Evolutionary conservation across 2,113 vertebrate genomes (phyloP).

Genomic region (Egretta garzetta): DNA sequence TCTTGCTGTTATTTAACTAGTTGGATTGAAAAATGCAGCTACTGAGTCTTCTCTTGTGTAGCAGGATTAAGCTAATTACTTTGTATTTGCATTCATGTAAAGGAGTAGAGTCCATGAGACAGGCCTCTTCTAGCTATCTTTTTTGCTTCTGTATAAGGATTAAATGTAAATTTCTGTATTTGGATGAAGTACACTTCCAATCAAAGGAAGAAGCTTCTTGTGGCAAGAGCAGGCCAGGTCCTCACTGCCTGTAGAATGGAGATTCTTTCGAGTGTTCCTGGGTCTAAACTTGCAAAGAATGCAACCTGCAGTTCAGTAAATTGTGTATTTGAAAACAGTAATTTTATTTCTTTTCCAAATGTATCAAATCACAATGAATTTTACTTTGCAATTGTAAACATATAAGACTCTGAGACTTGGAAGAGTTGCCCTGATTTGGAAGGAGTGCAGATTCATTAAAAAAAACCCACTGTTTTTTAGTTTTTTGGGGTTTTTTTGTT

Average conservation of each 20-base stretch:
- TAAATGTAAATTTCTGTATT: not conserved
- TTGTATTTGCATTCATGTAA: not conserved
- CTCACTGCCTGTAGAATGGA: not conserved
- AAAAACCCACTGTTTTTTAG: not conserved
- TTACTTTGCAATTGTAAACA: not conserved
- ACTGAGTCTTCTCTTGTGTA: not conserved
- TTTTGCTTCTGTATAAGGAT: not conserved
- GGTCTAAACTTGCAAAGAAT: not conserved
- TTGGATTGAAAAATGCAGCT: not conserved
- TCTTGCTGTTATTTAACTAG: not conserved
- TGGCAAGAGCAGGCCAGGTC: not conserved
- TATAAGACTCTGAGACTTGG: not conserved
- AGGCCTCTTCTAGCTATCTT: not conserved
- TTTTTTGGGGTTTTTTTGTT: too few species aligned
- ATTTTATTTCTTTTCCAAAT: not conserved
- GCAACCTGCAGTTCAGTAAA: not conserved
- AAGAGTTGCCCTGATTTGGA: not conserved
- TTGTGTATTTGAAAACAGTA: not conserved
- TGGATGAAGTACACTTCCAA: not conserved
- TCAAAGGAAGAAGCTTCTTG: not conserved
- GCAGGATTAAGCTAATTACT: not conserved
- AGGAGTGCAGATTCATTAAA: not conserved
- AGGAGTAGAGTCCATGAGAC: not conserved
- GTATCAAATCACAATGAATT: not conserved
- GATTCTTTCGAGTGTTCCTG: not conserved